These are phyloP conservation scores for Rhadina sibilatrix DNA, from an alignment of 2,113 vertebrate species.

Conservation along the genomic window DNA sequence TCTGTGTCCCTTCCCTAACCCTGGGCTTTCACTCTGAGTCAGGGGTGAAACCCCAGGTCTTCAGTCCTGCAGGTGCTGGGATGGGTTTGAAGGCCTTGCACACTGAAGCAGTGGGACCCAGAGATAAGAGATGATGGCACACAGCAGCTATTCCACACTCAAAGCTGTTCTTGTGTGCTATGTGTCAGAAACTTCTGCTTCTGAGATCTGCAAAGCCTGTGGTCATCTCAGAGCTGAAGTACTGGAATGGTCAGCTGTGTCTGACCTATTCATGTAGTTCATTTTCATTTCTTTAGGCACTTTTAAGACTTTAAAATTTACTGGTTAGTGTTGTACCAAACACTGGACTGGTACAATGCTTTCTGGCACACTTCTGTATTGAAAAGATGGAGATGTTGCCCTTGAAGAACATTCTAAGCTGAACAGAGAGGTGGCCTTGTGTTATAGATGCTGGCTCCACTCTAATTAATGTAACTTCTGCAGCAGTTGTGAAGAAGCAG, in stretches of 20 bases:
- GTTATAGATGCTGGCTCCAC: background rate
- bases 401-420: background rate
- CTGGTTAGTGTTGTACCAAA: background rate
- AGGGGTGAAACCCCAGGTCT: background rate
- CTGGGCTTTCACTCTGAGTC: background rate
- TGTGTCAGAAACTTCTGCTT: background rate
- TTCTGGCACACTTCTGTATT: background rate
- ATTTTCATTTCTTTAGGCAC: background rate
- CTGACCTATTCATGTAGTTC: background rate
- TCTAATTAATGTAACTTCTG: background rate
- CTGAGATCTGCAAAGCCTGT: background rate
- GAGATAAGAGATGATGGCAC: background rate
- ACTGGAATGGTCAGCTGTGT: background rate
- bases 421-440: background rate
- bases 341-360: background rate
- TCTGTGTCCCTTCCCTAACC: background rate
- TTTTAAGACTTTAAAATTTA: background rate
- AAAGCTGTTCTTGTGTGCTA: background rate
- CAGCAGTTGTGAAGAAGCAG: background rate
- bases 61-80: background rate
- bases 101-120: background rate
- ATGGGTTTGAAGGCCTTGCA: background rate
- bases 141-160: background rate
- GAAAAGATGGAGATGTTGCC: background rate
- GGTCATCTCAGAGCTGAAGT: background rate